Evolutionary conservation across 2,113 vertebrate genomes (phyloP).

Genomic region (Procavia capensis): DNA sequence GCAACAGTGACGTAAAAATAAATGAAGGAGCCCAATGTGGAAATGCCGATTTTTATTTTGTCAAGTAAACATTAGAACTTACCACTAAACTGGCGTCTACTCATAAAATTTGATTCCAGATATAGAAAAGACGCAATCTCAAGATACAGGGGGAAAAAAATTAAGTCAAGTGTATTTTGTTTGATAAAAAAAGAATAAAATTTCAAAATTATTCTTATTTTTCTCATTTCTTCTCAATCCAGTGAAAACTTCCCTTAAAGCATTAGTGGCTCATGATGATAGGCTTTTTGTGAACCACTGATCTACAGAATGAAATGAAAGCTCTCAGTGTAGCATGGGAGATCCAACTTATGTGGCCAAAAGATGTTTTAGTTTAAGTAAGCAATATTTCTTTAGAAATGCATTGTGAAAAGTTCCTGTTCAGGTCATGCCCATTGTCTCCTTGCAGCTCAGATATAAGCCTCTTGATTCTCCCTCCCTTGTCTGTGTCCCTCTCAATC

Average conservation of each 20-base stretch:
- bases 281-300: background rate
- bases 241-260: conserved; percentile 12
- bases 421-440: background rate
- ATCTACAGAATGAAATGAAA: background rate
- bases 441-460: background rate
- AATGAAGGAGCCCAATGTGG: background rate
- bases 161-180: background rate
- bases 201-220: background rate
- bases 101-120: conserved; percentile 35
- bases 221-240: background rate
- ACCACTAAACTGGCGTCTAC: background rate
- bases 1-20: background rate
- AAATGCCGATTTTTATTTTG: background rate
- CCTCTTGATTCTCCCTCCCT: background rate
- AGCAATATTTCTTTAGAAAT: background rate
- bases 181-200: background rate
- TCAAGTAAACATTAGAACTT: background rate
- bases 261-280: too few relatives aligned
- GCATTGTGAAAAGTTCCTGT: background rate
- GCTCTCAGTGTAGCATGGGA: background rate
- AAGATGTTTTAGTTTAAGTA: background rate
- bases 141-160: background rate
- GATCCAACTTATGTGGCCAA: background rate
- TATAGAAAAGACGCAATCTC: background rate
- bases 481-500: background rate